Conservation (phyloP, 2,797 vertebrate genomes). For the Darevskia mixta region DNA sequence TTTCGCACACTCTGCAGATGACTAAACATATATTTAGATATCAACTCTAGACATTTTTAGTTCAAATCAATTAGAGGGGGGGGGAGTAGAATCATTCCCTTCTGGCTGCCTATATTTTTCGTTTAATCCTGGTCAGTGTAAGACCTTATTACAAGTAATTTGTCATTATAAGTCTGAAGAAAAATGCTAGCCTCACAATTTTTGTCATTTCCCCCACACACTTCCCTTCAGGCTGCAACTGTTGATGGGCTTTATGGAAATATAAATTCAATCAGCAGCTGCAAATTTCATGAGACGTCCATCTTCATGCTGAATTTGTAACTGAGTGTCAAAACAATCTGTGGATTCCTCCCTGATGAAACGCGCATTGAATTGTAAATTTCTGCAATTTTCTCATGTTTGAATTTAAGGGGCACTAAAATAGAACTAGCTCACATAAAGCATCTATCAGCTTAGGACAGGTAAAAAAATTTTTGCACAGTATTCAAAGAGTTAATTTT, state of each 20-base stretch:
- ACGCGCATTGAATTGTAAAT: conserved; percentile 89
- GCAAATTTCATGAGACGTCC: conserved; percentile 94
- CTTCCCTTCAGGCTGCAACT: conserved; percentile 84
- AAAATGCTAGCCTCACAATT: conserved; percentile 80
- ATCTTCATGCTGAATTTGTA: conserved; percentile 90
- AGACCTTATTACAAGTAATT: conserved; percentile 82
- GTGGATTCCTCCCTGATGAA: conserved; percentile 85
- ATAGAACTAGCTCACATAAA: conserved; percentile 71
- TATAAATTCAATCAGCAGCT: conserved; percentile 94
- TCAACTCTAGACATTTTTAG: conserved; percentile 75
- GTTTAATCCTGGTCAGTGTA: conserved; percentile 78
- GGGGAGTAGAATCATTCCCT: conserved; percentile 67
- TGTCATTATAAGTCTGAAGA: conserved; percentile 71
- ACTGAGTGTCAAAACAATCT: conserved; percentile 93
- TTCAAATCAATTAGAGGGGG: conserved; percentile 78
- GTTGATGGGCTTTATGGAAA: conserved; percentile 92
- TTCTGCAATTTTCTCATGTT: conserved; percentile 82
- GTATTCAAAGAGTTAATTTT: conserved; percentile 71
- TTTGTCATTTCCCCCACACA: conserved; percentile 74
- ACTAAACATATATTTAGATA: conserved; percentile 77
- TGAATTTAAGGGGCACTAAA: conserved; percentile 84
- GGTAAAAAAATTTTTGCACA: conserved; percentile 55
- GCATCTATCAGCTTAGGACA: conserved; percentile 66
- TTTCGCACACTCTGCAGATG: conserved; percentile 60
- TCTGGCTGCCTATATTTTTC: conserved; percentile 74